Conservation (phyloP, 2,113 vertebrate species). For the Pelvicachromis taeniatus region DNA sequence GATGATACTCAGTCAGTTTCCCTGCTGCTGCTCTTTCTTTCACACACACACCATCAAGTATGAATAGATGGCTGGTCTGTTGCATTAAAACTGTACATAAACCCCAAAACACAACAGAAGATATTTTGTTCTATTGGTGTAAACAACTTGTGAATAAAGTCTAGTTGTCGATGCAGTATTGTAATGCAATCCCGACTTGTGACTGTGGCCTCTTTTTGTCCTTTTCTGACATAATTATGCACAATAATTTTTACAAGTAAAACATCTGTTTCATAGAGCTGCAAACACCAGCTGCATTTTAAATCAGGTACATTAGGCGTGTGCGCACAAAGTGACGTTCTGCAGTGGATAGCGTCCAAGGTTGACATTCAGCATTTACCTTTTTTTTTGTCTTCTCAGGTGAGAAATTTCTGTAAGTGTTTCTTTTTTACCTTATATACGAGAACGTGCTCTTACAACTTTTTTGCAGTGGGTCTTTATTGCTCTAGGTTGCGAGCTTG, state of each 20-base stretch:
- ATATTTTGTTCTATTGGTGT: conserved; percentile 83
- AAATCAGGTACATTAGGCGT: not conserved
- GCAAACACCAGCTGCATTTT: not conserved
- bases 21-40: not conserved
- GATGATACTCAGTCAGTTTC: not conserved
- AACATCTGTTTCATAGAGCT: conserved; percentile 4
- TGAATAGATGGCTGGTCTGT: conserved; percentile 24
- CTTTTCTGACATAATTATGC: not conserved
- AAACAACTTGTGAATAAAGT: conserved; percentile 81
- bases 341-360: not conserved
- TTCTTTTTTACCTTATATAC: accelerated
- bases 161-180: conserved; percentile 70
- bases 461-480: not conserved
- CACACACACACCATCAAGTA: not conserved
- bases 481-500: not conserved
- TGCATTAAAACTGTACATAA: conserved; percentile 57
- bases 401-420: not conserved
- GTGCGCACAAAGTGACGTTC: not conserved
- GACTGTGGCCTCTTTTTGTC: not conserved
- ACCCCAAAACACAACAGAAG: conserved; percentile 43
- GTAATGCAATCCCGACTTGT: conserved; percentile 47
- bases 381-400: accelerated
- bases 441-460: accelerated
- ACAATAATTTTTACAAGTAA: not conserved
- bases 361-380: not conserved